Percentiles rank a stretch among this genome's conserved stretches.
phyloP scores from a whole-genome alignment of 2,797 vertebrate genomes.

The Gouania willdenowi region DNA sequence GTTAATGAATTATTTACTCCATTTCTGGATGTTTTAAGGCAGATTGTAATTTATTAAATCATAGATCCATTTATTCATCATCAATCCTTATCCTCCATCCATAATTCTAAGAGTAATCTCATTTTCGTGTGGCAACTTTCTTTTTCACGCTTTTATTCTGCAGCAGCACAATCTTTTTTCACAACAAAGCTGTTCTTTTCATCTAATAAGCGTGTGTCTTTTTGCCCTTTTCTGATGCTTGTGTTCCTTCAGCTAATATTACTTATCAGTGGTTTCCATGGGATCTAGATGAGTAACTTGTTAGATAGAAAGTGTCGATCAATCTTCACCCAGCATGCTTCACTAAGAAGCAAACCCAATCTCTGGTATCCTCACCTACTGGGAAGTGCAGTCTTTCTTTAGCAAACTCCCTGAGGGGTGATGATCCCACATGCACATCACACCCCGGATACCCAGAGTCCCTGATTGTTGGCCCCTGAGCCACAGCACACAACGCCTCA shows the following conservation, averaged over 20 bases:
- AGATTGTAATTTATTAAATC: too few species aligned
- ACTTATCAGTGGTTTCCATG: constrained; percentile 48
- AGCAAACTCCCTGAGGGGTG: constrained; percentile 29
- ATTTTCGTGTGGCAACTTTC: too few species aligned
- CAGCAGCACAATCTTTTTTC: too few species aligned
- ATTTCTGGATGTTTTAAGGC: too few species aligned
- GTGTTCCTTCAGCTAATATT: constrained; percentile 27
- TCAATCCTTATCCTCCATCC: too few species aligned
- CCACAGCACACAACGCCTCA: constrained; percentile 27
- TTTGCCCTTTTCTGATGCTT: neutral
- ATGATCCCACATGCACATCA: constrained; percentile 13
- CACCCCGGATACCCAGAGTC: constrained; percentile 25
- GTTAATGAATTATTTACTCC: too few species aligned
- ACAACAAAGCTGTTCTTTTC: too few species aligned
- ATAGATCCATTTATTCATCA: too few species aligned
- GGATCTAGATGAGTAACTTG: constrained; percentile 44
- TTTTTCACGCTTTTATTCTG: too few species aligned
- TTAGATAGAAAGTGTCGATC: constrained; percentile 44
- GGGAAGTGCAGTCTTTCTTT: constrained; percentile 24
- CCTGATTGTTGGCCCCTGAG: constrained; percentile 37
- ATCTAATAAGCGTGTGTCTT: too few species aligned
- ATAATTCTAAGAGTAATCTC: too few species aligned
- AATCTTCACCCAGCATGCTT: constrained; percentile 45
- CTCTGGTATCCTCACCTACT: constrained; percentile 25
- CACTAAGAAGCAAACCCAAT: constrained; percentile 46